Evolutionary conservation across 2,888 invertebrate genomes (phyloP), one percentile per base, ranked within the genome.

Genomic region (Incurvaria masculella): DNA sequence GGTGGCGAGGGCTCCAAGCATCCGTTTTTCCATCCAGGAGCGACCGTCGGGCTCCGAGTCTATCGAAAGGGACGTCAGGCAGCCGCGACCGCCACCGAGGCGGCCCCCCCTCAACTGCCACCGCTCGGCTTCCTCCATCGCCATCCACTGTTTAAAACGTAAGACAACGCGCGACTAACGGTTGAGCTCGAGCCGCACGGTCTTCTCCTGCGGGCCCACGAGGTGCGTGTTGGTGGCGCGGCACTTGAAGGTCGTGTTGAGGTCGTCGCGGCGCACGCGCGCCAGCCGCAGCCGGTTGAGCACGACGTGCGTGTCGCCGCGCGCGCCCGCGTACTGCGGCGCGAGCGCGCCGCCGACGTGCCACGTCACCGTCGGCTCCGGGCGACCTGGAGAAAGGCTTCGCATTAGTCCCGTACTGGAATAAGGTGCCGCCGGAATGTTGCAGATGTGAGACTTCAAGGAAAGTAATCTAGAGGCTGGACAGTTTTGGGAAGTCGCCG

Each of bases 161-260:
- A 43, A 45, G 4, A 41, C 2, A n/a, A n/a, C n/a, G n/a, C n/a
- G n/a, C n/a, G 11, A 87, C 91, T 88, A 74, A 93, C 93, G 71
- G 61, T 89, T 83, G 73, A 94, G 81, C 66, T 93, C 92, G 52
- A 93, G 81, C 53, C 89, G 81, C 51, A 93, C 88, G 49, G 84
- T 83, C 62, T 88, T 88, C 69, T 92, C 91, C 46, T 88, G 83
- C 1, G 94, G 91, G 57, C 87, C 84, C 57, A 89, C 90, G 50
- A 93, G 81, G 63, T 91, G 87, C n/a, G 93, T 93, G 64, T 93
- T 94, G 49, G 88, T 84, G 19, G 93, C 93, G 69, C 89, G 86
- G 65, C 94, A 94, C 67, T 88, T 91, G 75, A 88, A 93, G 17
- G 90, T 89, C 39, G 89, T 89, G 66, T 93, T 92, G 48, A 92